Conservation (phyloP, 2,113 vertebrate genomes). For the Paradisaea rubra region DNA sequence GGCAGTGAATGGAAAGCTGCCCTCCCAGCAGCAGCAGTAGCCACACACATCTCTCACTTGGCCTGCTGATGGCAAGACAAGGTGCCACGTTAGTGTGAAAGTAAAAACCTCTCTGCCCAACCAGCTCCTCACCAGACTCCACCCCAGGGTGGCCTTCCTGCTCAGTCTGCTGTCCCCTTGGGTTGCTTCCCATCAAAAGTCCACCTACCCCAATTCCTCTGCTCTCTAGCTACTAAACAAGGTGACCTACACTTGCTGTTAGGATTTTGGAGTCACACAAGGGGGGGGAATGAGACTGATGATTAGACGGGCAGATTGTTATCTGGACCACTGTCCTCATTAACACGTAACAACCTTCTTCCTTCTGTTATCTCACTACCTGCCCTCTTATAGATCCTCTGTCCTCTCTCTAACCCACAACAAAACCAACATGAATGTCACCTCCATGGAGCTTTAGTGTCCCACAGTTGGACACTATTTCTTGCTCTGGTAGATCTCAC, state of each 20-base stretch:
- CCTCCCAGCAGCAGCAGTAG: background rate
- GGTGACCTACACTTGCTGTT: constrained; percentile 15
- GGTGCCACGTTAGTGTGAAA: background rate
- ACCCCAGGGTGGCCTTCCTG: background rate
- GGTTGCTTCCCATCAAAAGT: background rate
- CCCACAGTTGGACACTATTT: background rate
- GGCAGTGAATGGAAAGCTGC: background rate
- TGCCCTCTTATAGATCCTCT: background rate
- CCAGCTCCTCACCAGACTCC: background rate
- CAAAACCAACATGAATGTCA: background rate
- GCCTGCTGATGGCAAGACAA: background rate
- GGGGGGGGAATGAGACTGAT: background rate
- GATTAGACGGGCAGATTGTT: background rate
- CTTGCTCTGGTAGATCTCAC: background rate
- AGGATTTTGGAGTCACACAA: background rate
- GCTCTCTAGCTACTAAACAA: background rate
- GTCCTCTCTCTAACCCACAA: background rate
- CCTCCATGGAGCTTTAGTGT: background rate
- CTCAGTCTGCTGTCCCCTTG: background rate
- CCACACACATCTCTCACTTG: background rate
- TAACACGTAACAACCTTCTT: background rate
- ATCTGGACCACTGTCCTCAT: constrained; percentile 22
- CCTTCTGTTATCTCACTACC: background rate
- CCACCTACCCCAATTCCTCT: background rate
- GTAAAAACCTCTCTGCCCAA: background rate